Base-by-base conservation (phyloP, 2,797 vertebrate genomes). In the Morelia viridis region DNA sequence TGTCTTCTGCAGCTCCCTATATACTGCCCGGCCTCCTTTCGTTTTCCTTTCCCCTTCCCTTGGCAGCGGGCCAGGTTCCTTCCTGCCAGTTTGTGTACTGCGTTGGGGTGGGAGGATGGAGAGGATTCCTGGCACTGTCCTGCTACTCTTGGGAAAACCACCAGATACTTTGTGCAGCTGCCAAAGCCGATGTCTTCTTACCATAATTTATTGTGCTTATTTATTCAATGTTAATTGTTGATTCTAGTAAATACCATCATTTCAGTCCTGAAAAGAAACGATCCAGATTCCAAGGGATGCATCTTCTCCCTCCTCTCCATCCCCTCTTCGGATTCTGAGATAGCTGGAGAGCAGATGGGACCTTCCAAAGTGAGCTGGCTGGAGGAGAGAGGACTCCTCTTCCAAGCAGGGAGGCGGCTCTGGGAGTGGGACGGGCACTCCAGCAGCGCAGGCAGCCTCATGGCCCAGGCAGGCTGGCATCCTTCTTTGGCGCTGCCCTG, bases 41-140 rank as follows among this genome's bases (percentile, higher is more conserved):
- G 2, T 61, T 92, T 92, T 89, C 91, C 19, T n/a, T 84, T 89
- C 9, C 58, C 5, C 31, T 28, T 13, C n/a, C 19, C 85, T 88
- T 83, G 91, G 91, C 91, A 92, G 9, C n/a, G 0, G 1, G 13
- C 41, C 46, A 4, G 2, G 2, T 35, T n/a, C 62, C 9, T 58
- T 68, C 91, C 87, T 92, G 76, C 60, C n/a, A 7, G 50, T 76
- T 65, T 26, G 1, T 46, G 60, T 35, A 2, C n/a, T 4, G 60
- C 1, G 3, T 7, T 41, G 57, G 11, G 0, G 26, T 3, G 41
- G 87, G 26, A 19, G 46, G 28, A 62, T 2, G 10, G 28, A 15
- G 41, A 9, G 13, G 2, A 10, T 87, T 87, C 24, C 85, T 46
- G 64, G 85, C 65, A 88, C 0, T 3, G 15, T 4, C 15, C 28